Evolutionary conservation across 2,888 invertebrate genomes (phyloP).

Genomic region (Agrotis ipsilon): DNA sequence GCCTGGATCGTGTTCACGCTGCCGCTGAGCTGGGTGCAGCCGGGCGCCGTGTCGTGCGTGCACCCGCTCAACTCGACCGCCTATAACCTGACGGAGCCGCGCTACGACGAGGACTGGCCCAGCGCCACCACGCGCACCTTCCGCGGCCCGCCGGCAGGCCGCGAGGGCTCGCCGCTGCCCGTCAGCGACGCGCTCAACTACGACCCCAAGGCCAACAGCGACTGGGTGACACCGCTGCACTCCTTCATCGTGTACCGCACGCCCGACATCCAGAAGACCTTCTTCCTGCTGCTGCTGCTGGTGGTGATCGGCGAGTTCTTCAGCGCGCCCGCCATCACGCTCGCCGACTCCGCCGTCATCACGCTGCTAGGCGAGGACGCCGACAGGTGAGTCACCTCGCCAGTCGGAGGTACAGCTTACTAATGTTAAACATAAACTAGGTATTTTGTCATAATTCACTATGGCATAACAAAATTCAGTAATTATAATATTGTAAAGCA

Average conservation of each 20-base stretch:
- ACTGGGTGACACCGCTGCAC: slow-evolving; percentile 97
- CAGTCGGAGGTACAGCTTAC: too few relatives aligned
- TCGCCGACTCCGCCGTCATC: slow-evolving; percentile 98
- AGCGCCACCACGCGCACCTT: slow-evolving; percentile 70
- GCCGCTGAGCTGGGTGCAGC: slow-evolving; percentile 98
- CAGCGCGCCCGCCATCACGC: slow-evolving; percentile 98
- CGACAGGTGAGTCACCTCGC: slow-evolving; percentile 89
- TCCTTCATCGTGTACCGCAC: slow-evolving; percentile 98
- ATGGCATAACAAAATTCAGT: too few relatives aligned
- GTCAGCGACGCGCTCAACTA: slow-evolving; percentile 95
- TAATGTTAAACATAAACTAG: too few relatives aligned
- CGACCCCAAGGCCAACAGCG: slow-evolving; percentile 92
- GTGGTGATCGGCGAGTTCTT: slow-evolving; percentile 99
- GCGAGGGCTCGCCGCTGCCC: slow-evolving; percentile 93
- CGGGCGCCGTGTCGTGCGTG: slow-evolving; percentile 97
- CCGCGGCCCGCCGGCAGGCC: slow-evolving; percentile 77
- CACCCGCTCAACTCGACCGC: slow-evolving; percentile 89
- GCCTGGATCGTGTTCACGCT: slow-evolving; percentile 99
- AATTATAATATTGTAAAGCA: too few relatives aligned
- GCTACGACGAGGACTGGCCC: slow-evolving; percentile 83
- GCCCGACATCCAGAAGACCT: slow-evolving; percentile 98
- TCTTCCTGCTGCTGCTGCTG: slow-evolving; percentile 97
- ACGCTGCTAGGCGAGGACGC: slow-evolving; percentile 97
- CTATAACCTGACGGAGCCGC: slow-evolving; percentile 92
- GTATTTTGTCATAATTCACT: too few relatives aligned